phyloP scores from a whole-genome alignment of 2,113 vertebrate genomes.

The Lethenteron camtschaticum region DNA sequence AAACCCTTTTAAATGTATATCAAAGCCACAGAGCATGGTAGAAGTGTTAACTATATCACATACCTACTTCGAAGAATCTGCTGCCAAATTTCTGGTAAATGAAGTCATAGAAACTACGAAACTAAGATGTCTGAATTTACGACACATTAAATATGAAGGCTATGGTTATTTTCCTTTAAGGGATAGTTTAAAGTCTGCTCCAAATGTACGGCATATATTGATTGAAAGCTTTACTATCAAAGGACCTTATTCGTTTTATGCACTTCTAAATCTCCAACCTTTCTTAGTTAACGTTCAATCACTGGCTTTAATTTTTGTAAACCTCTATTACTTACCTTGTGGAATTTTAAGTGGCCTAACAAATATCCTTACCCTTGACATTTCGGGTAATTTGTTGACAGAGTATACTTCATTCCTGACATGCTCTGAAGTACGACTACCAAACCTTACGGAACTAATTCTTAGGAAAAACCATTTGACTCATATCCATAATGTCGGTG shows the following conservation, averaged over 20 bases:
- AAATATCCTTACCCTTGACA: slow-evolving; percentile 32
- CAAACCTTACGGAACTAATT: slow-evolving; percentile 20
- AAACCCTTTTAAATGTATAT: no score
- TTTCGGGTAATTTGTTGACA: slow-evolving; percentile 29
- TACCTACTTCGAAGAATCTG: no score
- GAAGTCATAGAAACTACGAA: no score
- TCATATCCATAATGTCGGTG: slow-evolving; percentile 15
- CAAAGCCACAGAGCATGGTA: no score
- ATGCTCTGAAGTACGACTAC: slow-evolving; percentile 16
- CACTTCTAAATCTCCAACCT: slow-evolving; percentile 2
- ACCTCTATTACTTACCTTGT: slow-evolving; percentile 30
- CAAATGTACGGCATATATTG: not conserved
- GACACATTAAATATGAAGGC: no score
- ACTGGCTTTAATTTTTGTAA: slow-evolving; percentile 23
- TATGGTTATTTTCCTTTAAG: no score
- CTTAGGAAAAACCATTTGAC: slow-evolving; percentile 31
- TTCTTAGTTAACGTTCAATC: slow-evolving; percentile 14
- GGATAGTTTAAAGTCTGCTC: no score
- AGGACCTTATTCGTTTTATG: slow-evolving; percentile 16
- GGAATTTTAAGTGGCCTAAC: slow-evolving; percentile 10
- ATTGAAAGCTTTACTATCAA: slow-evolving; percentile 15
- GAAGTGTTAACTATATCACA: no score
- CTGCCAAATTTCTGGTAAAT: no score
- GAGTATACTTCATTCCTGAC: slow-evolving; percentile 16
- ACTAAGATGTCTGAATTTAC: no score